Evolutionary conservation across 2,888 invertebrate species (phyloP).

Genomic region (Odontomyia ornata): DNA sequence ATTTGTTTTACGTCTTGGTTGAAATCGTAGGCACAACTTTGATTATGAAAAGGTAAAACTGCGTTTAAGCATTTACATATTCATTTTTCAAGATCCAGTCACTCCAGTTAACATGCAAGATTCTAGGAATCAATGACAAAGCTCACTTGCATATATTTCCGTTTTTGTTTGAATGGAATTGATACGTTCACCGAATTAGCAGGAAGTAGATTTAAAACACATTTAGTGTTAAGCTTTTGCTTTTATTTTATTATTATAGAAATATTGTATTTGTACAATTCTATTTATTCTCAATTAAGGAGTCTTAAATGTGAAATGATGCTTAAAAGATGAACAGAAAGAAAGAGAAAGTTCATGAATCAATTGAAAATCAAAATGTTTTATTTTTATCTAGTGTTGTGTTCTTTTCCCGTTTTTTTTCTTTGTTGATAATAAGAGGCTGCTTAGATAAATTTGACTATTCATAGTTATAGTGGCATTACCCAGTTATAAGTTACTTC

Average conservation of each 20-base stretch:
- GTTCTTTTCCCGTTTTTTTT: too few relatives aligned
- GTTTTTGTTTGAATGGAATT: not conserved
- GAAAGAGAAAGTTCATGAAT: slow-evolving; percentile 12
- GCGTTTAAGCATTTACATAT: too few relatives aligned
- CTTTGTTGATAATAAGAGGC: too few relatives aligned
- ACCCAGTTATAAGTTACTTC: too few relatives aligned
- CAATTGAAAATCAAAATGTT: not conserved
- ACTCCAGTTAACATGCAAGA: too few relatives aligned
- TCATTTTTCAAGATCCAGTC: too few relatives aligned
- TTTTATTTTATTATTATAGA: slow-evolving; percentile 15
- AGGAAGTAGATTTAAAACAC: slow-evolving; percentile 12
- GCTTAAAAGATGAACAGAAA: slow-evolving; percentile 6
- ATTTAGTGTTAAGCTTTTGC: slow-evolving; percentile 12
- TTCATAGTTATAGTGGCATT: too few relatives aligned
- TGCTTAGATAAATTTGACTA: too few relatives aligned
- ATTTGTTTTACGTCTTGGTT: too few relatives aligned
- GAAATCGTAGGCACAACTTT: too few relatives aligned
- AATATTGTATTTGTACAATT: slow-evolving; percentile 25
- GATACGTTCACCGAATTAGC: not conserved
- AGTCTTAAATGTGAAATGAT: not conserved
- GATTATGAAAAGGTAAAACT: too few relatives aligned
- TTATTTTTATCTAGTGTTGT: not conserved
- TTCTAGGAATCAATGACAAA: not conserved
- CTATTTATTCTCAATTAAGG: slow-evolving; percentile 28
- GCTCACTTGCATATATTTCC: not conserved